phyloP scores from a whole-genome alignment of 2,113 vertebrate species.

The Cochlearius cochlearius region DNA sequence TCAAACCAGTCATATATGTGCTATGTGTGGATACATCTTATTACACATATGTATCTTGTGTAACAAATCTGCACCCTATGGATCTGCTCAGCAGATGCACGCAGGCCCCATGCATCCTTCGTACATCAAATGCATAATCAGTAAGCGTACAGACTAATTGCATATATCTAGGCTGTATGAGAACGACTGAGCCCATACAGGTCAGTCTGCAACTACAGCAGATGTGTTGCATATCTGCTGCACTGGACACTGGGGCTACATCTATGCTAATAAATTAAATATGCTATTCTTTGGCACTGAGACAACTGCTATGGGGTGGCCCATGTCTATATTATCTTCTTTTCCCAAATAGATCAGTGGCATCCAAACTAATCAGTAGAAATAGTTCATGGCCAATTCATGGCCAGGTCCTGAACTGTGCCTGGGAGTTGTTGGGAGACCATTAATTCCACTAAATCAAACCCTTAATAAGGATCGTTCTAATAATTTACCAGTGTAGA shows the following conservation, averaged over 20 bases:
- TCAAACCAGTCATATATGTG: neutral
- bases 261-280: neutral
- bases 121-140: neutral
- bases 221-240: neutral
- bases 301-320: neutral
- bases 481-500: neutral
- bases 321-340: neutral
- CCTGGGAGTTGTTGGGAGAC: neutral
- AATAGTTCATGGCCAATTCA: neutral
- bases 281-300: neutral
- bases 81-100: neutral
- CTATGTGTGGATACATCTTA: neutral
- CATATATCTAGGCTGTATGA: neutral
- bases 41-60: neutral
- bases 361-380: neutral
- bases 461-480: neutral
- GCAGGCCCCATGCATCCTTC: fast-evolving
- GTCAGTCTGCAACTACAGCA: neutral
- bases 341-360: neutral
- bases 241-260: neutral
- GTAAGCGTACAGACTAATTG: neutral
- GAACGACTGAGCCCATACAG: neutral
- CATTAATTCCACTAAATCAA: neutral
- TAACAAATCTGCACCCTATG: neutral
- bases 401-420: neutral